Percentiles rank a stretch among this genome's conserved stretches.
Conservation (phyloP, 2,113 vertebrate species). For the Anser cygnoides region DNA sequence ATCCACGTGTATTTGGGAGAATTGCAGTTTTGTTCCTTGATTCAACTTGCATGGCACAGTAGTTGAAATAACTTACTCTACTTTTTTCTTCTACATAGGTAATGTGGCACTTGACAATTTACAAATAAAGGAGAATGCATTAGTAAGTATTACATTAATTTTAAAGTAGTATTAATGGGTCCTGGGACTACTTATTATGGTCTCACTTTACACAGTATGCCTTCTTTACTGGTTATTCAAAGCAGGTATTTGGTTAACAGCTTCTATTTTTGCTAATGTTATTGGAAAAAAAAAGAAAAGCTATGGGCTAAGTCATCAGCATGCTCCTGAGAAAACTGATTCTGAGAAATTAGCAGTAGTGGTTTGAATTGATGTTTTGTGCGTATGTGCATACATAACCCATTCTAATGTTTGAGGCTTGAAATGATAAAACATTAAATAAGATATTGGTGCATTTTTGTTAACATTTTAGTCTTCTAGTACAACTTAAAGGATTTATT, state of each 20-base stretch:
- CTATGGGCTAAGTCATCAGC: background rate
- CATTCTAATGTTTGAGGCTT: background rate
- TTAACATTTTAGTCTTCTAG: background rate
- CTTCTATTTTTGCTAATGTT: background rate
- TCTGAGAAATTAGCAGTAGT: background rate
- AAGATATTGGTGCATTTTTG: background rate
- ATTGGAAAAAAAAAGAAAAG: background rate
- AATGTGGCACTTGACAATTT: slow-evolving; percentile 96
- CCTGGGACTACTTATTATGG: background rate
- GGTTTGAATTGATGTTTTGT: background rate
- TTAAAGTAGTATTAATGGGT: background rate
- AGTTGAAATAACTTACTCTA: background rate
- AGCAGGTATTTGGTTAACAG: background rate
- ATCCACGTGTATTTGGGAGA: background rate
- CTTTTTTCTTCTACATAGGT: slow-evolving; percentile 77
- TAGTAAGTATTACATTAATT: slow-evolving; percentile 81
- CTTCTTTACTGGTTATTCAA: background rate
- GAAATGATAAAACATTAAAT: background rate
- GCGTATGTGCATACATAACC: background rate
- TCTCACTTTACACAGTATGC: background rate
- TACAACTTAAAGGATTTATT: background rate
- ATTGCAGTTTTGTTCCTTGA: background rate
- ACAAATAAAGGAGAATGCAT: slow-evolving; percentile 92
- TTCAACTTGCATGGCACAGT: background rate
- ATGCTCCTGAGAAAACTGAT: background rate